Base-by-base conservation (phyloP, 2,888 invertebrate genomes). In the Mythimna lalbum region DNA sequence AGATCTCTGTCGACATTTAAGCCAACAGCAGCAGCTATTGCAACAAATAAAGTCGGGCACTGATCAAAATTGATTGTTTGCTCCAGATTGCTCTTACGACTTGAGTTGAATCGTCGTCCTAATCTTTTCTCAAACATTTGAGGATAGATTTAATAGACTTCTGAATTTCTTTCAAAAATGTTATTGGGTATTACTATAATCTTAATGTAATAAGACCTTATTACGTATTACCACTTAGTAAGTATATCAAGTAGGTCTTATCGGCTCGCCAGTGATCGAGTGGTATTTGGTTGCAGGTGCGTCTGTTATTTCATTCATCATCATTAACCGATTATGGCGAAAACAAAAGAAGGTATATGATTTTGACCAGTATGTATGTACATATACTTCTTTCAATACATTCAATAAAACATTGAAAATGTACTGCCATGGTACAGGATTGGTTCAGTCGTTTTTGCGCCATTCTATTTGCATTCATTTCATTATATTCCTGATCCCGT, bases 131-230 rank as follows among this genome's bases (percentile, higher is more conserved):
- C 50, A 65, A 55, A 33, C n/a, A 7, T 49, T 76, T 53, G 43
- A 6, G 0, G 2, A n/a, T 12, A 27, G 33, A 6, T 5, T 69
- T 69, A 52, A 9, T 23, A 9, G 7, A 19, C 1, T 75, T 39
- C 21, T 14, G 19, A n/a, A 39, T 76, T 65, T 23, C 19, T 60
- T 73, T 61, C 6, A 61, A 9, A 49, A 36, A 31, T 64, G 17
- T 43, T 63, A 74, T n/a, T n/a, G 4, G 39, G n/a, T n/a, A 12
- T 63, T 31, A 21, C 14, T 10, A 52, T 33, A 27, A 69, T 33
- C 27, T 52, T 23, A 49, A 56, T 4, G 19, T 50, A 0, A 77
- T 21, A 10, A n/a, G 3, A 19, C 2, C 12, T 73, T 36, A 47
- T 36, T 17, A 10, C 43, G 56, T 23, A 49, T 77, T 33, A 56